Percentiles rank a stretch among this genome's conserved stretches.
phyloP scores from a whole-genome alignment of 1,140 invertebrate species.

The Aleiodes sp. region DNA sequence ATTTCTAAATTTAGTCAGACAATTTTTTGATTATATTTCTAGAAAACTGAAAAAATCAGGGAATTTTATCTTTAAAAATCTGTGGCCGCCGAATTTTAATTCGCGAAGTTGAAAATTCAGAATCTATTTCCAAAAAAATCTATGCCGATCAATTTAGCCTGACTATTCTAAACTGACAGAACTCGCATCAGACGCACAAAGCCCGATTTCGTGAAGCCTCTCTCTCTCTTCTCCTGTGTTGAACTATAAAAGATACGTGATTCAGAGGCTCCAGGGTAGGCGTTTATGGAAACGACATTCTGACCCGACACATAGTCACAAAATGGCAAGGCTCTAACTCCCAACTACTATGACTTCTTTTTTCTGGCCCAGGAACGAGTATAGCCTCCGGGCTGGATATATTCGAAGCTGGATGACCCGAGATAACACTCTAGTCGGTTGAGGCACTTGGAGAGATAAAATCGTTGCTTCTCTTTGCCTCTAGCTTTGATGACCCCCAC shows the following conservation, averaged over 20 bases:
- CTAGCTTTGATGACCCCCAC: not conserved
- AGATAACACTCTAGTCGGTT: constrained; percentile 25
- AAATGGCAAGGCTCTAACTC: constrained; percentile 2
- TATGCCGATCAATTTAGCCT: no score
- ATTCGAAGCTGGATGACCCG: constrained; percentile 26
- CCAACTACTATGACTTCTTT: constrained; percentile 19
- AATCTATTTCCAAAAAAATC: no score
- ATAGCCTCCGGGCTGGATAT: constrained; percentile 26
- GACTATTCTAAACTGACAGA: no score
- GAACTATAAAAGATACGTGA: constrained; percentile 24
- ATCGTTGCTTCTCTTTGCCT: constrained; percentile 25
- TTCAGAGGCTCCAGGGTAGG: constrained; percentile 20
- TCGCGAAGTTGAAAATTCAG: no score
- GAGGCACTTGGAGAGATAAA: constrained; percentile 31
- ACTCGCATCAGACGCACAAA: constrained; percentile 27
- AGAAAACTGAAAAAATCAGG: no score
- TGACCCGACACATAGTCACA: constrained; percentile 11
- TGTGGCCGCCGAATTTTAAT: no score
- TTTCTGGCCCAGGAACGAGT: constrained; percentile 13
- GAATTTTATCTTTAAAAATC: no score
- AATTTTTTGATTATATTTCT: no score
- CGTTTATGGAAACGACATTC: constrained; percentile 29
- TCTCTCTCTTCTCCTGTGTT: not conserved
- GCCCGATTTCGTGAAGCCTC: constrained; percentile 18
- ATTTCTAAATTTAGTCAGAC: no score